A percentile compares a stretch with the other conserved stretches of the same genome.
Conservation (phyloP, 2,113 vertebrate species). For the Caretta caretta region DNA sequence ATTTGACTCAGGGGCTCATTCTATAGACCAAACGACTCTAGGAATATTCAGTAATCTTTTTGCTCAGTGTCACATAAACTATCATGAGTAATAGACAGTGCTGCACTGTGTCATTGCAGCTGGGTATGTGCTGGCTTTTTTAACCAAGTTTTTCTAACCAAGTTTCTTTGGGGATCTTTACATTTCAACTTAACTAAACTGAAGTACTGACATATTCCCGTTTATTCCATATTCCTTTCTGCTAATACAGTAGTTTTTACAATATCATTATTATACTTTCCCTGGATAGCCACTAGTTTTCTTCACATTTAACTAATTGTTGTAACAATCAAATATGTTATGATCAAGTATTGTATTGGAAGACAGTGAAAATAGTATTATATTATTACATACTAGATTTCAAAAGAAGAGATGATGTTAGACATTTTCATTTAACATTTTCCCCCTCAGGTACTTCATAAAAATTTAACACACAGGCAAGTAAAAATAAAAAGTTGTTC, state of each 20-base stretch:
- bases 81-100: constrained; percentile 62
- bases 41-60: constrained; percentile 69
- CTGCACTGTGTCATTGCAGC: constrained; percentile 74
- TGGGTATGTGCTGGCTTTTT: constrained; percentile 65
- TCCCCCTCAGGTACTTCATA: neutral
- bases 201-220: constrained; percentile 50
- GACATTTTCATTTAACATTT: neutral
- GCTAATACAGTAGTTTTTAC: neutral
- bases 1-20: constrained; percentile 34
- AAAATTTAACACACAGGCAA: neutral
- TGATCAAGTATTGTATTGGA: neutral
- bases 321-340: neutral
- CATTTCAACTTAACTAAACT: constrained; percentile 67
- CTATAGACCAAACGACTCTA: constrained; percentile 9
- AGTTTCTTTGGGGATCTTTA: constrained; percentile 72
- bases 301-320: neutral
- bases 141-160: constrained; percentile 58
- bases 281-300: neutral
- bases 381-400: neutral
- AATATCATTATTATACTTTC: constrained; percentile 13
- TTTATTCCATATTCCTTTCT: constrained; percentile 7
- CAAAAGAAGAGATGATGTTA: neutral
- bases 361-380: neutral
- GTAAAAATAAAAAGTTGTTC: neutral
- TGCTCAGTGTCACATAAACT: constrained; percentile 45